These are phyloP conservation scores for Pogoniulus pusillus DNA, from an alignment of 2,797 vertebrate species.

Conservation along the genomic window DNA sequence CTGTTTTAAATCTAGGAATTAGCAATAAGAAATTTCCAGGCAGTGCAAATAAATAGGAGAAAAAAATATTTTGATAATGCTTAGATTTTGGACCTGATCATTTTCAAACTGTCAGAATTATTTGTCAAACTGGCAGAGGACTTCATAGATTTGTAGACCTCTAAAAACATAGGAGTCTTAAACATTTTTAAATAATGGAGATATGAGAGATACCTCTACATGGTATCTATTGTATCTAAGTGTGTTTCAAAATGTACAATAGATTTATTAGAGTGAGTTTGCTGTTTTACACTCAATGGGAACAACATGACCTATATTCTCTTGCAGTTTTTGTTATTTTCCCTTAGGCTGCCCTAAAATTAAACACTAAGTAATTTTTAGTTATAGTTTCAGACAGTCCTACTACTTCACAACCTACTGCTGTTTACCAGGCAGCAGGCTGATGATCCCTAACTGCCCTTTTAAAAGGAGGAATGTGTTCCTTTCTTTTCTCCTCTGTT, in stretches of 20 bases:
- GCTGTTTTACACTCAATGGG: not conserved
- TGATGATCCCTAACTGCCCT: not conserved
- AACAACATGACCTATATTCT: slow-evolving; percentile 39
- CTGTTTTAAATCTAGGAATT: not conserved
- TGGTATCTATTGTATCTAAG: not conserved
- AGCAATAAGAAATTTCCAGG: not conserved
- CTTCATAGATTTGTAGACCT: not conserved
- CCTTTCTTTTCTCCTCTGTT: not conserved
- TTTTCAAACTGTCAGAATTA: not conserved
- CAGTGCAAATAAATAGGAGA: not conserved
- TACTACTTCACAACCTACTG: not conserved
- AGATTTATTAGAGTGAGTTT: not conserved
- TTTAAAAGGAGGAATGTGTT: not conserved
- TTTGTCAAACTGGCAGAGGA: not conserved
- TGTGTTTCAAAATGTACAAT: not conserved
- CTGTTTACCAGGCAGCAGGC: not conserved
- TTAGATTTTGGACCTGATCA: not conserved
- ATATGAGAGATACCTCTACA: fast-evolving
- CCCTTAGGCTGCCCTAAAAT: slow-evolving; percentile 38
- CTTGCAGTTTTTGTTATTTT: not conserved
- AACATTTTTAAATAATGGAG: not conserved
- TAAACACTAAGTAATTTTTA: slow-evolving; percentile 1
- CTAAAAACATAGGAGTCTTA: not conserved
- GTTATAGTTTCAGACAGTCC: slow-evolving; percentile 8
- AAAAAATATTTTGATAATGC: not conserved